Base-by-base conservation (phyloP, 2,113 vertebrate genomes). In the Toxostoma redivivum region DNA sequence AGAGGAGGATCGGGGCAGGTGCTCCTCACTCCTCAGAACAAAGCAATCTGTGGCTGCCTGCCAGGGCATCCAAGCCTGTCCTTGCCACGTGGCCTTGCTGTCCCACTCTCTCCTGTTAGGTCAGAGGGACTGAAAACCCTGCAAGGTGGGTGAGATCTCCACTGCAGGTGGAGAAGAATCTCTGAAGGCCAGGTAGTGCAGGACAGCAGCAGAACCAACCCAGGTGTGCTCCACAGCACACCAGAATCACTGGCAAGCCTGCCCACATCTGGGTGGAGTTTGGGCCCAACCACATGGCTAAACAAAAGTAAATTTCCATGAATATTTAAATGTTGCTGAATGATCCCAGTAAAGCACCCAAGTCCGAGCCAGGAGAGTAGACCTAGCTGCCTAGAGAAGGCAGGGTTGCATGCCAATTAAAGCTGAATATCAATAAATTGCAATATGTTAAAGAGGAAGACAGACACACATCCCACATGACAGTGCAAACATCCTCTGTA, bases 381-480 rank as follows among this genome's bases (percentile, higher is more conserved):
- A 86, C 53, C 64, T 76, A 78, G 48, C 81, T 64, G 56, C 65
- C 56, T 17, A 27, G 72, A 95, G 40, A 90, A 93, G 67, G 44
- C 37, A 80, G 58, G 5, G 9, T n/a, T 95, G 42, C 56, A 35
- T 42, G 65, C 23, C 74, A 88, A 65, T 95, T 94, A 90, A 71
- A 84, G 21, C 53, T 76, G 62, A 93, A 73, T 81, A 90, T 77
- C 90, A 95, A 92, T 56, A 92, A 93, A 90, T n/a, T 38, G 62
- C 57, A 44, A 64, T 54, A 10, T 64, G 79, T 61, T 87, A 72
- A 92, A 89, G 37, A 89, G 33, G 22, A 83, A 70, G 38, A 42
- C 19, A 67, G 9, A 61, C 12, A 18, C 5, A 42, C 38, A 61
- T 54, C 61, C 54, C 35, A 22, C 33, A 22, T 83, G 65, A 12